Evolutionary conservation across 1,140 invertebrate genomes (phyloP), one percentile per base, ranked within the genome.

Genomic region (Trachymyrmex cornetzi): DNA sequence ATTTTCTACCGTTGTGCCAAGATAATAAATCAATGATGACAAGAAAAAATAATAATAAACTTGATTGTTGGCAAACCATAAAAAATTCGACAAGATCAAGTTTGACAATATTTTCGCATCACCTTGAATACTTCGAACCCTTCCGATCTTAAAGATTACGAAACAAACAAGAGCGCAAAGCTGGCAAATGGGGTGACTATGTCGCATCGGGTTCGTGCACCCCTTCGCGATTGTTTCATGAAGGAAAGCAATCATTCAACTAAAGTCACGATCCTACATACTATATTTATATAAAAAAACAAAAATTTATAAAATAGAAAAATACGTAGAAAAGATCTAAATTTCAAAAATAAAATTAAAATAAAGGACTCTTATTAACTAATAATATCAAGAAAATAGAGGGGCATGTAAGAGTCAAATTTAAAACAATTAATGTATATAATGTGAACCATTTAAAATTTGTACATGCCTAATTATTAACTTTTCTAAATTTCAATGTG

Each of bases 101-200:
- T 0, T 27, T 63, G 94, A 93, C 94, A 94, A 94, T 93, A 94
- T 82, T 91, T 95, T 92, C 85, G 24, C 93, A 22, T 90, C 77
- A 85, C 7, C 14, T 34, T 59, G 66, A 79, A 74, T 91, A 87
- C 89, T 88, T 90, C 89, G 72, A 94, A 95, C 93, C 94, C 94
- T 94, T 94, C 85, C 94, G 94, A 95, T 95, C 94, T 95, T 95
- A 95, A 95, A 95, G 94, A 95, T 95, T 95, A 95, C 92, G 94
- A 94, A 95, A 95, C 94, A 95, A 95, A 94, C 93, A 94, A 94
- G 94, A 94, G 93, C 84, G 93, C 91, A 89, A 94, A 94, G 90
- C 91, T 89, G 90, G 93, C 90, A 92, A 95, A 95, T 95, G 93
- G 94, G 94, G 94, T 95, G 94, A 93, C 92, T 93, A 95, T 91